Percentiles rank a stretch among this genome's conserved stretches.
These are phyloP conservation scores for Linyphia triangularis DNA, from an alignment of 2,888 invertebrate genomes.

Conservation along the genomic window DNA sequence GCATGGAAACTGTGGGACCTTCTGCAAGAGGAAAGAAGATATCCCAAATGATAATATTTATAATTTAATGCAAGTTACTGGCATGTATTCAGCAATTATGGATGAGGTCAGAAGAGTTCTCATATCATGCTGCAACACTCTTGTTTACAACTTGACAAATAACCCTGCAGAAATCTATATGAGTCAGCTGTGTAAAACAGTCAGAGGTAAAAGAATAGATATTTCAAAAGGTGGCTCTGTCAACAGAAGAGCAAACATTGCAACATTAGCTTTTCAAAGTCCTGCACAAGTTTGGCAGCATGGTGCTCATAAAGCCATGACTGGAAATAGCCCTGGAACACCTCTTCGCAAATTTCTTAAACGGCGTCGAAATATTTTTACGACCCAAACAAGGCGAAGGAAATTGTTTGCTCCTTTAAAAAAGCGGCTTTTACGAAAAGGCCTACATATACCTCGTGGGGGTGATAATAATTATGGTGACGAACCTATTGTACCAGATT, in stretches of 20 bases:
- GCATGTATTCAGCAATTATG: background rate
- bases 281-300: too few species aligned
- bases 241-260: too few species aligned
- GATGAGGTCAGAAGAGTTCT: background rate
- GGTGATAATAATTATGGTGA: background rate
- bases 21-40: background rate
- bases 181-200: background rate
- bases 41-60: background rate
- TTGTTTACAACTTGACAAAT: background rate
- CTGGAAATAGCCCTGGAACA: background rate
- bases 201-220: background rate
- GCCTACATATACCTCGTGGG: too few species aligned
- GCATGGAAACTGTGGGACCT: background rate
- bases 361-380: too few species aligned
- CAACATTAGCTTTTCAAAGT: too few species aligned
- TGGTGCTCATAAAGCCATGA: background rate
- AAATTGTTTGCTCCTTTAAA: background rate
- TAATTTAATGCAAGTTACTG: background rate
- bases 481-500: background rate
- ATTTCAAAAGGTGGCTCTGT: background rate
- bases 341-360: background rate
- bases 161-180: background rate
- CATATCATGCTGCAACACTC: background rate
- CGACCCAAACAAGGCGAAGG: too few species aligned
- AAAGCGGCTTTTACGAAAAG: too few species aligned